These are phyloP conservation scores for Geodia barretti DNA, from an alignment of 37 sponge, comb jelly and placozoan species.

Conservation along the genomic window DNA sequence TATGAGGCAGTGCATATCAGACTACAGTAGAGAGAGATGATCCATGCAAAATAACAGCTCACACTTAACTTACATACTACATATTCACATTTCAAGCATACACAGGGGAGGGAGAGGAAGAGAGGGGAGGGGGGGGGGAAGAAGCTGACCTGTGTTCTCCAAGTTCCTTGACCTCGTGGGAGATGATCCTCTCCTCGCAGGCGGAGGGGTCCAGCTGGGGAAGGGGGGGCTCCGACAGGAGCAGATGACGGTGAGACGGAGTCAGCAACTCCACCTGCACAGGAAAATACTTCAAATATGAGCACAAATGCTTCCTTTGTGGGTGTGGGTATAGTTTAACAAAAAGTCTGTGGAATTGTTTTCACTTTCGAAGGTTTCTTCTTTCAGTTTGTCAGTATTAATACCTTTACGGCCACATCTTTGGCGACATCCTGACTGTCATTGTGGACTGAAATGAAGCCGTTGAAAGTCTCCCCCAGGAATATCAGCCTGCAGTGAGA, in stretches of 20 bases:
- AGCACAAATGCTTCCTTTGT: too few species aligned
- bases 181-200: conserved; percentile 67
- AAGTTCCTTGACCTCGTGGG: conserved; percentile 81
- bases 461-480: conserved; percentile 86
- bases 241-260: conserved; percentile 47
- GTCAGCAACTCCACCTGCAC: conserved; percentile 87
- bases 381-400: too few species aligned
- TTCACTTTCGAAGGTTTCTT: too few species aligned
- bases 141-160: conserved; percentile 56
- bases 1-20: conserved; percentile 79
- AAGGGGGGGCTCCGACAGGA: conserved; percentile 48
- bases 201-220: conserved; percentile 54
- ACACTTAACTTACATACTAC: too few species aligned
- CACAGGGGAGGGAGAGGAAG: too few species aligned
- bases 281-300: too few species aligned
- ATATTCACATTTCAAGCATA: too few species aligned
- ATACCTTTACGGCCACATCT: conserved; percentile 75
- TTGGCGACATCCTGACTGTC: conserved; percentile 69
- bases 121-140: background rate
- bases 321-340: too few species aligned
- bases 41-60: too few species aligned
- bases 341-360: too few species aligned
- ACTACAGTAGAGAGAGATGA: too few species aligned
- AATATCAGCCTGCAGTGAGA: conserved; percentile 45
- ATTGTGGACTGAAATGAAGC: conserved; percentile 71